Evolutionary conservation across 2,797 vertebrate species (phyloP), one percentile per base, ranked within the genome.

Genomic region (Hippoglossus hippoglossus): DNA sequence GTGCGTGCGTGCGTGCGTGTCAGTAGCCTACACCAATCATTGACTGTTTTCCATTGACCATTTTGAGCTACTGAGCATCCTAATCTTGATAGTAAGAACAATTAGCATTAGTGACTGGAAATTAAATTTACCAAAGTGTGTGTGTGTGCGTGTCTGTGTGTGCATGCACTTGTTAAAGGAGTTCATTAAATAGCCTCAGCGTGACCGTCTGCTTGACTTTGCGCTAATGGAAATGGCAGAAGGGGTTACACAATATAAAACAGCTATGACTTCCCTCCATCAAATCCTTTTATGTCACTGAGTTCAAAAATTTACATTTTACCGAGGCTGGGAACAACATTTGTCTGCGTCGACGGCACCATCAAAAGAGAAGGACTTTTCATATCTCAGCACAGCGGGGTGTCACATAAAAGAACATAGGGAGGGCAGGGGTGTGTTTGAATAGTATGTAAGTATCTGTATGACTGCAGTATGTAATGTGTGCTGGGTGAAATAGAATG

Each of bases 241-340:
- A 54, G 58, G 39, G 57, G 58, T 73, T 60, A 58, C 21, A 51
- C 44, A 49, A 52, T 26, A 57, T 34, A 64, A 55, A 74, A 70
- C 16, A 62, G 31, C 56, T 21, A 50, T 28, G 67, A 68, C 62
- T 68, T 21, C 36, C 13, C 28, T 50, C 49, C 44, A 49, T 75
- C 44, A 73, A 81, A 75, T 58, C 26, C 22, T 70, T 73, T 75
- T 26, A 63, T 73, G 67, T 46, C 51, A 58, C 55, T 12, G 12
- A 21, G 11, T 73, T 41, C 2, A 64, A 34, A 74, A 63, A 70
- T 8, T 26, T 21, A 63, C 9, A 39, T 67, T 75, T 67, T 26
- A 67, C 6, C 22, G 21, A 28, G 22, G 10, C 63, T 6, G 55
- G 21, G 9, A 54, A 47, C 1, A 46, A 13, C 52, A 47, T 81